Evolutionary conservation across 2,888 invertebrate species (phyloP).

Genomic region (Spicauda simplicius): DNA sequence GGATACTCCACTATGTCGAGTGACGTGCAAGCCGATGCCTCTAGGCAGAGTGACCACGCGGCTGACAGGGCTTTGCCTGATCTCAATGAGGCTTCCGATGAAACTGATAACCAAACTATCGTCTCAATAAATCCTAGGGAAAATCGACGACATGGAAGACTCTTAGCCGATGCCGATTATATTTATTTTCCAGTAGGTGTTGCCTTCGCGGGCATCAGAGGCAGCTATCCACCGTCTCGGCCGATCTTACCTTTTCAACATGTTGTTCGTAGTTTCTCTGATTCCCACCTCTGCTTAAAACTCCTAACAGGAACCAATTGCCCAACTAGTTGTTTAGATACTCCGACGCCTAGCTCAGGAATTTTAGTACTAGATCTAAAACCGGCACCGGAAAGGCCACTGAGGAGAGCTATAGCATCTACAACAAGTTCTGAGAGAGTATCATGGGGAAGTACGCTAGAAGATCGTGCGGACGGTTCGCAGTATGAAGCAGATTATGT

Average conservation of each 20-base stretch:
- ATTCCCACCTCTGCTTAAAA: slow-evolving; percentile 90
- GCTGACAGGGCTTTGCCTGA: slow-evolving; percentile 87
- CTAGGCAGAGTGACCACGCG: slow-evolving; percentile 84
- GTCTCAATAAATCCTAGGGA: slow-evolving; percentile 79
- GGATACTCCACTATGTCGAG: slow-evolving; percentile 94
- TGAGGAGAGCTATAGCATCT: slow-evolving; percentile 83
- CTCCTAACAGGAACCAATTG: slow-evolving; percentile 86
- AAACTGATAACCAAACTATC: slow-evolving; percentile 86
- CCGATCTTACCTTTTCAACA: slow-evolving; percentile 89
- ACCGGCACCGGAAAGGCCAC: slow-evolving; percentile 83
- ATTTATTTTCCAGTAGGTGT: slow-evolving; percentile 89
- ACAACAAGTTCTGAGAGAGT: slow-evolving; percentile 78
- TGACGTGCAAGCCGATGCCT: slow-evolving; percentile 90
- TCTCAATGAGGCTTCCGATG: slow-evolving; percentile 90
- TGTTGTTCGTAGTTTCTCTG: slow-evolving; percentile 90
- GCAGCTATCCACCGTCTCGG: slow-evolving; percentile 89
- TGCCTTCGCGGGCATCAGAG: slow-evolving; percentile 86
- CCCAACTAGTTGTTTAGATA: slow-evolving; percentile 80
- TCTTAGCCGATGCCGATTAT: slow-evolving; percentile 87
- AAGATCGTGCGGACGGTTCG: slow-evolving; percentile 84
- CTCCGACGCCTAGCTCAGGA: slow-evolving; percentile 86
- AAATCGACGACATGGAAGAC: slow-evolving; percentile 82
- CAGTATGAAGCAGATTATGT: slow-evolving; percentile 90
- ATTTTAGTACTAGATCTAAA: slow-evolving; percentile 86
- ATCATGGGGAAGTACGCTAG: slow-evolving; percentile 86